Base-by-base conservation (phyloP, 2,113 vertebrate genomes). In the Datnioides undecimradiatus region DNA sequence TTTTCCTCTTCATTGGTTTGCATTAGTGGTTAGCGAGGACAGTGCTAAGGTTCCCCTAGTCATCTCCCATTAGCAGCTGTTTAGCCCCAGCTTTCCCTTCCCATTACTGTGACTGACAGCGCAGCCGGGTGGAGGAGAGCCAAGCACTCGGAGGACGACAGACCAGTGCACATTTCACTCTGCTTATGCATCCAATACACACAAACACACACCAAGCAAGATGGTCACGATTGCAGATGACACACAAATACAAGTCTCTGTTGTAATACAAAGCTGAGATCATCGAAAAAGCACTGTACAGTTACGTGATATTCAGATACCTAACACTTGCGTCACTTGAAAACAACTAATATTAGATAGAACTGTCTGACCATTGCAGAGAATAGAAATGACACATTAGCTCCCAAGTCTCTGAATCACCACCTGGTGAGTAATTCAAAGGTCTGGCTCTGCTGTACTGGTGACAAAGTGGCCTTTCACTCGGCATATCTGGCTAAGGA, bases 101-200 rank as follows among this genome's bases (percentile, higher is more conserved):
- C 69, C 41, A 87, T 94, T 91, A 91, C 64, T 46, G 54, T 90
- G 90, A 94, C 33, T 90, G 91, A 91, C 90, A 88, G 77, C 11
- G 52, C 63, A 76, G 68, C 49, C 48, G 72, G 62, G 52, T 70
- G 58, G 84, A 89, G 63, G 49, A 67, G 77, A 87, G 79, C 62
- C 69, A 40, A 62, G 80, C 27, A 46, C 71, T 76, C 62, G 31
- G 59, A 77, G 79, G 76, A 73, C 29, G 29, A 76, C 78, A 77
- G 60, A 34, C 55, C 70, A 49, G 36, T 36, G 58, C 82, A 65
- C 72, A 64, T 83, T 82, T 82, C 51, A 70, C 51, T 78, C 46
- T 63, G 72, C 72, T 63, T 64, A 45, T 76, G 51, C 43, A 68
- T 55, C 59, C 23, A 41, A 25, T 36, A 52, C 59, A 41, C 70